A percentile compares a stretch with the other conserved stretches of the same genome.
phyloP scores from a whole-genome alignment of 2,888 invertebrate species.

The Caenorhabditis afra region DNA sequence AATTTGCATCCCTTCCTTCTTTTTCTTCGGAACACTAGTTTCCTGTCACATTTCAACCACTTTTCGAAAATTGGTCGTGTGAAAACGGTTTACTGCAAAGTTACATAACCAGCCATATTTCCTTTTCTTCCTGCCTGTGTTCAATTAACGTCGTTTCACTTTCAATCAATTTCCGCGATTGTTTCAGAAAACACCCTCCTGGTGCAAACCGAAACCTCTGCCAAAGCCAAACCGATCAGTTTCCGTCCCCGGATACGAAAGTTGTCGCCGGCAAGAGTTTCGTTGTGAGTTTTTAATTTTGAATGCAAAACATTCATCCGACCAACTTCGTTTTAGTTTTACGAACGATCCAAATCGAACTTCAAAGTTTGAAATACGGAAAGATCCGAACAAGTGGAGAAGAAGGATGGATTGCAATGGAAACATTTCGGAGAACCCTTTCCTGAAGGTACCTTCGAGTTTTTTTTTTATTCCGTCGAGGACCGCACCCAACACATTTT shows the following conservation, averaged over 20 bases:
- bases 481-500: not conserved
- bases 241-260: constrained; percentile 53
- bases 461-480: not conserved
- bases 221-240: constrained; percentile 34
- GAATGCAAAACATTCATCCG: constrained; percentile 4
- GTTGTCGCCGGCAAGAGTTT: constrained; percentile 37
- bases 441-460: constrained; percentile 42
- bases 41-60: constrained; percentile 15
- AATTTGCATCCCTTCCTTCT: constrained; percentile 17
- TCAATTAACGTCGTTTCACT: constrained; percentile 17
- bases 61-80: constrained; percentile 12
- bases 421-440: constrained; percentile 56
- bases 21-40: constrained; percentile 9
- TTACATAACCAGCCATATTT: constrained; percentile 20
- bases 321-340: constrained; percentile 13
- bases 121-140: constrained; percentile 14
- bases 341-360: constrained; percentile 44
- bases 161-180: constrained; percentile 9
- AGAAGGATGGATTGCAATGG: constrained; percentile 54
- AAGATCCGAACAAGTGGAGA: constrained; percentile 8
- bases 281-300: not conserved
- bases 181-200: constrained; percentile 42
- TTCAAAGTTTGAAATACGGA: constrained; percentile 27
- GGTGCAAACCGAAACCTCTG: constrained; percentile 32
- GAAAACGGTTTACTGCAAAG: constrained; percentile 1